Base-by-base conservation (phyloP, 1,140 invertebrate genomes). In the Nasonia longicornis region DNA sequence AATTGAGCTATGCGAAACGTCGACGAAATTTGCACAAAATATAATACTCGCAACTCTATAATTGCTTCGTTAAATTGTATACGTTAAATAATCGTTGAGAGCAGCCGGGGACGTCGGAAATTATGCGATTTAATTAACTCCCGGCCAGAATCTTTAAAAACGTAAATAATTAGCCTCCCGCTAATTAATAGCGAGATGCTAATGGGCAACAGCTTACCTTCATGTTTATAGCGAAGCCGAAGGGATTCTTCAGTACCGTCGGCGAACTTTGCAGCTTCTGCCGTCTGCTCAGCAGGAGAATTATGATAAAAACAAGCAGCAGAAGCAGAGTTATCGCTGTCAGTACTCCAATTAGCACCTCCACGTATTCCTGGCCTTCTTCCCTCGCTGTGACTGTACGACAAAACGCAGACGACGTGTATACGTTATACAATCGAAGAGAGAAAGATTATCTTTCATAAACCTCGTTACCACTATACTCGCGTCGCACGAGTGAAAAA, bases 261-360 rank as follows among this genome's bases (percentile, higher is more conserved):
- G 93, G 93, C 12, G 93, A 93, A 29, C 92, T 93, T 85, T 94
- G 93, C 3, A 93, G 88, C 84, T 94, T 94, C 82, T 94, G 93
- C 77, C 94, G 90, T 80, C 93, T 92, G 85, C 94, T 95, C 20
- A 95, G 88, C 69, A 94, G 89, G 72, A 95, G 89, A 79, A 95
- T 93, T 69, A 95, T 91, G 63, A 95, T 91, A 87, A 95, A 94
- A 74, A 94, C 92, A 22, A 94, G 88, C 12, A 94, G 86, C 52
- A 95, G 88, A 20, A 94, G 88, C n/a, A 95, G 91, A 86, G 95
- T 94, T 80, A 95, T 92, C 35, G 94, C 95, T 52, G 94, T 95
- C 77, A 95, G 88, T 11, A 95, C 94, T 31, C 95, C 95, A 82
- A 95, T 95, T 74, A 95, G 90, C 76, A 95, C 92, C 85, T 95